Conservation (phyloP, 2,113 vertebrate species). For the Eulacestoma nigropectus region DNA sequence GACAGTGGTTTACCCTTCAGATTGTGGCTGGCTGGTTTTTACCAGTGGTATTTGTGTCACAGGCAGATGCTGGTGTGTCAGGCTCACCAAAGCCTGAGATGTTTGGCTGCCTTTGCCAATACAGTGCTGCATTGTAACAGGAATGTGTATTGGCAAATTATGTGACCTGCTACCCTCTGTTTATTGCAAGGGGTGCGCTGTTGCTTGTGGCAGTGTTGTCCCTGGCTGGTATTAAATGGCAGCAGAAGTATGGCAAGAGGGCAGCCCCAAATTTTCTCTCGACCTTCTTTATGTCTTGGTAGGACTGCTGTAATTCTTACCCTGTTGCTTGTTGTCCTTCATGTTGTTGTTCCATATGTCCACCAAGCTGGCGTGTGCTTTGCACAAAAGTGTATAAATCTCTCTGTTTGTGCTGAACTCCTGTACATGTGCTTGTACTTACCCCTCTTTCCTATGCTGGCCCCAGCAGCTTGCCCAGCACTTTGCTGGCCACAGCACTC, state of each 20-base stretch:
- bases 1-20: not conserved
- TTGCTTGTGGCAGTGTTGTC: not conserved
- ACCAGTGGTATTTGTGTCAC: not conserved
- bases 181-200: not conserved
- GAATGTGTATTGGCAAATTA: not conserved
- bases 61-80: not conserved
- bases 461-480: not conserved
- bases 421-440: not conserved
- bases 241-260: not conserved
- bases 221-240: slow-evolving; percentile 20
- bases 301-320: not conserved
- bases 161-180: not conserved
- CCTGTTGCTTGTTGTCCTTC: not conserved
- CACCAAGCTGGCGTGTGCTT: not conserved
- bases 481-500: not conserved
- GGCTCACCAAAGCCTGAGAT: not conserved
- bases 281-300: slow-evolving; percentile 10
- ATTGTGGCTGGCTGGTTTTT: not conserved
- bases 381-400: not conserved
- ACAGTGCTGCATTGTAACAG: not conserved
- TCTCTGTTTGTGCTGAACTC: not conserved
- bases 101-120: not conserved
- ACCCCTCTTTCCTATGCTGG: not conserved
- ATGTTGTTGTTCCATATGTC: not conserved
- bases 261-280: not conserved